phyloP scores from a whole-genome alignment of 2,113 vertebrate species.

The Narcine bancroftii region DNA sequence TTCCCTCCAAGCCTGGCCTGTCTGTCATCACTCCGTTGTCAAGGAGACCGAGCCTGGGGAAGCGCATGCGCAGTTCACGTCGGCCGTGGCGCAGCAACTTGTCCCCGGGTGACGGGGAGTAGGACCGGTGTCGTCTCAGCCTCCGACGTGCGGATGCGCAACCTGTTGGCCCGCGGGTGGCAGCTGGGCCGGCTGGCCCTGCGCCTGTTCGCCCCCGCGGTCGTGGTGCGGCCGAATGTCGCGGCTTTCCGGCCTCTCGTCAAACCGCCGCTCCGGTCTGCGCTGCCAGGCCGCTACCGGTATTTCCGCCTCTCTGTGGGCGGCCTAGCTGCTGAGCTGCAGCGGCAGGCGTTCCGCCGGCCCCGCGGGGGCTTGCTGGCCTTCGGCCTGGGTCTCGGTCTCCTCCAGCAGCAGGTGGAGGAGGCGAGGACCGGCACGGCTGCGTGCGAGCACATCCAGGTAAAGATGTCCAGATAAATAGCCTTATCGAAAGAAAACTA shows the following conservation, averaged over 20 bases:
- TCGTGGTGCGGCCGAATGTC: slow-evolving; percentile 38
- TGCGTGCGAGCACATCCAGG: slow-evolving; percentile 77
- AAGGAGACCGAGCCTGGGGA: no score
- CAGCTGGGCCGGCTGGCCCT: slow-evolving; percentile 63
- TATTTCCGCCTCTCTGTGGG: slow-evolving; percentile 63
- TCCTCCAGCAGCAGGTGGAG: slow-evolving; percentile 68
- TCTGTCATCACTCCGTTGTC: no score
- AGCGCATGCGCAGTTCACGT: no score
- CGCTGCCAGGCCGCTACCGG: slow-evolving; percentile 61
- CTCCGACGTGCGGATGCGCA: background rate
- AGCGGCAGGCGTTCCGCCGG: slow-evolving; percentile 50
- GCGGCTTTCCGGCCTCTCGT: background rate
- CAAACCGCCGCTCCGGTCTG: slow-evolving; percentile 51
- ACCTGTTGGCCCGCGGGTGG: slow-evolving; percentile 57
- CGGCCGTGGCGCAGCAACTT: no score
- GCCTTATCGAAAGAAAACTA: no score
- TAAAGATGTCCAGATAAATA: slow-evolving; percentile 40
- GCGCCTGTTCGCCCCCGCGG: slow-evolving; percentile 53
- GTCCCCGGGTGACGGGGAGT: no score
- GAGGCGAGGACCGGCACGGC: slow-evolving; percentile 60
- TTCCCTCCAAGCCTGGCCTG: no score
- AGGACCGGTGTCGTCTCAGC: no score
- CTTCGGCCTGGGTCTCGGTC: slow-evolving; percentile 62
- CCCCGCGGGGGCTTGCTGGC: slow-evolving; percentile 65
- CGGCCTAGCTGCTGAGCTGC: slow-evolving; percentile 63